Base-by-base conservation (phyloP, 2,888 invertebrate genomes). In the Buathra laborator region DNA sequence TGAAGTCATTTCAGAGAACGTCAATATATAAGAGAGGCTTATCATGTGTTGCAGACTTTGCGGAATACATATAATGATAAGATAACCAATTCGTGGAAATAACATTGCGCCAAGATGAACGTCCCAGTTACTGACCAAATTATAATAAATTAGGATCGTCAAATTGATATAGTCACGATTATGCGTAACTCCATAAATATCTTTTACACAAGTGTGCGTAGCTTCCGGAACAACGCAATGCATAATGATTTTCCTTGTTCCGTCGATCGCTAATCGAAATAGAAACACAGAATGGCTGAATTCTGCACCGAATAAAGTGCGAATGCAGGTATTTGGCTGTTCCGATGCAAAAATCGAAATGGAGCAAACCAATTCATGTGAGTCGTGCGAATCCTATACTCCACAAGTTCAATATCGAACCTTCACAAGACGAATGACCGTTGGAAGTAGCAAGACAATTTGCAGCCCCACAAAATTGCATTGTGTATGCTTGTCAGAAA, bases 61-160 rank as follows among this genome's bases (percentile, higher is more conserved):
- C 14, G 14, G 29, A 62, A 56, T 56, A 56, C 24, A 1, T 24
- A 4, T 24, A 24, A 56, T 14, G 59, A 62, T 62, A 32, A 62
- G 59, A 62, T 62, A 62, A 6, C 24, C 24, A 29, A 62, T 62
- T 62, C 29, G 4, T 62, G 59, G 32, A 32, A 62, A 62, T n/a
- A 62, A 62, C 29, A 7, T 14, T 62, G 2, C 59, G 29, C 14
- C 29, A 5, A 32, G 59, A 16, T 19, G 24, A 62, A 14, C 32
- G 7, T 62, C 32, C 32, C n/a, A 29, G 59, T 29, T 29, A n/a
- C 6, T 32, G 59, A 62, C 59, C 5, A n/a, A 62, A 29, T 32
- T 62, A 37, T 37, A 37, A 37, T 62, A 29, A 4, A 29, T 29
- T 29, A 7, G 37, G 6, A 7, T 6, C 29, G 0, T 4, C 4